Conservation (phyloP, 2,888 invertebrate species). For the Hydraecia micacea region DNA sequence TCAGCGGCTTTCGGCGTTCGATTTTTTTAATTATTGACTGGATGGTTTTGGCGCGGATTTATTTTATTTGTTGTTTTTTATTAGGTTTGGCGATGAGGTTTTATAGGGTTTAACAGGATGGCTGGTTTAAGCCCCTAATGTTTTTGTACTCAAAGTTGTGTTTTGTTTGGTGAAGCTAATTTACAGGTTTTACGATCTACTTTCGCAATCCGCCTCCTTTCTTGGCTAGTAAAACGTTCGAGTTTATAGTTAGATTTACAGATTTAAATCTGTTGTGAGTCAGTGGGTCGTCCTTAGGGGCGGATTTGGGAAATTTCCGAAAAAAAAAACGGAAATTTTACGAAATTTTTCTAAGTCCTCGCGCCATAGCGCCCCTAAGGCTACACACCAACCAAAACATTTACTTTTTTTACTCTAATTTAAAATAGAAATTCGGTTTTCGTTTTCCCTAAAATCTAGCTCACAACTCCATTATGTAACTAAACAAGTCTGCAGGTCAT, state of each 20-base stretch:
- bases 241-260: neutral
- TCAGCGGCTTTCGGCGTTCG: slow-evolving; percentile 65
- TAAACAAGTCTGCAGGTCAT: neutral
- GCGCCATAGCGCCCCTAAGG: too few species aligned
- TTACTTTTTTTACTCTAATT: neutral
- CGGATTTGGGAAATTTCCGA: too few species aligned
- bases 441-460: neutral
- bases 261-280: too few species aligned
- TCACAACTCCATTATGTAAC: neutral
- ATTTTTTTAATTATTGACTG: slow-evolving; percentile 55
- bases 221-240: neutral
- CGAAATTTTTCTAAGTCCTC: too few species aligned
- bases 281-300: too few species aligned
- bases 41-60: slow-evolving; percentile 47
- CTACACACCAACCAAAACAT: too few species aligned
- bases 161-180: neutral
- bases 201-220: neutral
- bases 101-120: neutral
- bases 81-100: slow-evolving; percentile 43
- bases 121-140: neutral
- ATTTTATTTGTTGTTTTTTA: neutral
- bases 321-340: too few species aligned
- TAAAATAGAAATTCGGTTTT: too few species aligned
- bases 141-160: neutral
- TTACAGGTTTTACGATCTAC: neutral